Conservation (phyloP, 2,888 invertebrate species). For the Orchesellides sinensis region DNA sequence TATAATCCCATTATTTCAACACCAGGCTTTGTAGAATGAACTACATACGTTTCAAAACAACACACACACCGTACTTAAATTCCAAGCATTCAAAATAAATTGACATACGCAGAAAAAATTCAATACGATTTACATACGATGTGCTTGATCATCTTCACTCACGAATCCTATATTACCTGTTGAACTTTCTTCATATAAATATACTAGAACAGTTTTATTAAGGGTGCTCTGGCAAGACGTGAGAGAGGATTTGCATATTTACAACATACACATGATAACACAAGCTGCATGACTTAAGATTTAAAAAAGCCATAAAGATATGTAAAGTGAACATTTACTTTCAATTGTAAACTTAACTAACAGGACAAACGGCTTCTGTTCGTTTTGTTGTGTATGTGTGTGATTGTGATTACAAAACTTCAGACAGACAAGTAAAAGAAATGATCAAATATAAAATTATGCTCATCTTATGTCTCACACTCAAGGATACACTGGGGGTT, state of each 20-base stretch:
- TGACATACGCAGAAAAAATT: no score
- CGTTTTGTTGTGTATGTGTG: no score
- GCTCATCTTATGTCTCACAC: not conserved
- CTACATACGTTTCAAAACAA: not conserved
- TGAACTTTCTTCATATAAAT: no score
- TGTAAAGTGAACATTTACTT: not conserved
- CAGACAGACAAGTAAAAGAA: not conserved
- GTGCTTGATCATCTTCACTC: not conserved
- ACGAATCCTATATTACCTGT: not conserved
- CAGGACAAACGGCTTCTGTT: constrained; percentile 48
- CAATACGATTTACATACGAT: no score
- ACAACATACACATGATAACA: not conserved
- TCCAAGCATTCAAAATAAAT: no score
- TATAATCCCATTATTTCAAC: not conserved
- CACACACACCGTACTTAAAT: no score
- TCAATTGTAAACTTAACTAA: constrained; percentile 28
- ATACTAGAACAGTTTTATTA: not conserved
- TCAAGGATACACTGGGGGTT: not conserved
- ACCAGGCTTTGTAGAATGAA: not conserved
- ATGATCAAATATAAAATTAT: not conserved
- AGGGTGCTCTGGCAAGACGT: not conserved
- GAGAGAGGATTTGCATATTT: no score
- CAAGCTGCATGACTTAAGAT: no score
- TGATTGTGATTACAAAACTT: not conserved
- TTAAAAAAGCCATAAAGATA: no score